These are phyloP conservation scores for Rallus crepitans DNA, from an alignment of 2,797 vertebrate species.

Conservation along the genomic window DNA sequence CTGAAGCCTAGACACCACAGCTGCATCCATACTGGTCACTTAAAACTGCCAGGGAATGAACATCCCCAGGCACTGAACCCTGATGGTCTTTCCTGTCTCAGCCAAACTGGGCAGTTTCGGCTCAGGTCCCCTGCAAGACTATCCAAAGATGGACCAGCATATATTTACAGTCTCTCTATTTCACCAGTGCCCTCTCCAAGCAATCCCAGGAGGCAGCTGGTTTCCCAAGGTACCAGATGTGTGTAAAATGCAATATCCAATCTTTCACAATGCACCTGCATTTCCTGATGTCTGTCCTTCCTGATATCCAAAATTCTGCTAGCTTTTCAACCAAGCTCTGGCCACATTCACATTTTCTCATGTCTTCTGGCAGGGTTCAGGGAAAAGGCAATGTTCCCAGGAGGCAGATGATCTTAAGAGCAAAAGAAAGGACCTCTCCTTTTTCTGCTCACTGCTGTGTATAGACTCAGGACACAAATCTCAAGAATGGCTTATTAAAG, in stretches of 20 bases:
- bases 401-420: accelerated
- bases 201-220: neutral
- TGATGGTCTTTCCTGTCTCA: neutral
- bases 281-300: neutral
- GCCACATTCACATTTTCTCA: neutral
- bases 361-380: neutral
- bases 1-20: neutral
- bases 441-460: neutral
- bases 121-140: neutral
- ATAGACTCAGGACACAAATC: neutral
- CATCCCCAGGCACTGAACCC: too few relatives aligned
- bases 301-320: neutral
- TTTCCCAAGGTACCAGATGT: neutral
- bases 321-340: neutral
- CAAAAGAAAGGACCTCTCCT: neutral
- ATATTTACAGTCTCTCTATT: neutral
- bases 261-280: neutral
- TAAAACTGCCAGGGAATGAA: neutral
- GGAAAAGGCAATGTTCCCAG: neutral
- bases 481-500: neutral
- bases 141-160: neutral
- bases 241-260: neutral
- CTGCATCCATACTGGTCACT: neutral
- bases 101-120: neutral
- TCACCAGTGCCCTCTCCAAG: neutral